Evolutionary conservation across 2,888 invertebrate genomes (phyloP).

Genomic region (Coelogynopora nodosa): DNA sequence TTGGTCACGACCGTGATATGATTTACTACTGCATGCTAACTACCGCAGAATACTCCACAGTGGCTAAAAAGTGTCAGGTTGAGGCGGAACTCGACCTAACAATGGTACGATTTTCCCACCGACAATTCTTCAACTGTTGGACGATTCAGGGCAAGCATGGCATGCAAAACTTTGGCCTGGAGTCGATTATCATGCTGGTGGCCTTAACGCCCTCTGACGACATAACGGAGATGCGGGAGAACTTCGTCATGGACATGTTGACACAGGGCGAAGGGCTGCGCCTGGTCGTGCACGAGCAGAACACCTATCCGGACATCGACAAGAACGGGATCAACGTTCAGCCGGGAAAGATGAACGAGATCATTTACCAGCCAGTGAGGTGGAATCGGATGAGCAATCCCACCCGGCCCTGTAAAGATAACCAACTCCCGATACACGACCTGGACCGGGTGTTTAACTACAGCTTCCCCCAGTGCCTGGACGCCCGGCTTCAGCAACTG

Average conservation of each 20-base stretch:
- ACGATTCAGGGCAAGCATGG: constrained; percentile 22
- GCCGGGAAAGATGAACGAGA: constrained; percentile 45
- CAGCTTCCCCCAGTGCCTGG: constrained; percentile 39
- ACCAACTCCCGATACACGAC: constrained; percentile 39
- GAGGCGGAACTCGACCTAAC: constrained; percentile 32
- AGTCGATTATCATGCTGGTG: constrained; percentile 41
- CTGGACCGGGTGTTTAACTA: constrained; percentile 36
- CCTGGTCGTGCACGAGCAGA: constrained; percentile 41
- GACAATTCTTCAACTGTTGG: constrained; percentile 42
- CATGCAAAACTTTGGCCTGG: background rate
- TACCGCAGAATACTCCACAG: background rate
- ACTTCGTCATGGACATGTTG: constrained; percentile 43
- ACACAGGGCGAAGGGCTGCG: constrained; percentile 41
- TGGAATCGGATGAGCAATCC: constrained; percentile 38
- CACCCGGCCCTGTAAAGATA: constrained; percentile 24
- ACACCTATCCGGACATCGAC: constrained; percentile 42
- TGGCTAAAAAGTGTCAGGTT: constrained; percentile 34
- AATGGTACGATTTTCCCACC: constrained; percentile 33
- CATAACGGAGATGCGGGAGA: constrained; percentile 18
- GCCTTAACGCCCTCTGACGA: constrained; percentile 37
- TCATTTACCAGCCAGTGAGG: constrained; percentile 26
- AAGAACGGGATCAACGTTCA: constrained; percentile 44
- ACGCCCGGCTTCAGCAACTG: constrained; percentile 33
- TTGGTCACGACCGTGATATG: constrained; percentile 32
- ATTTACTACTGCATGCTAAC: constrained; percentile 42